These are phyloP conservation scores for Tachysurus vachellii DNA, from an alignment of 2,113 vertebrate genomes.

Conservation along the genomic window DNA sequence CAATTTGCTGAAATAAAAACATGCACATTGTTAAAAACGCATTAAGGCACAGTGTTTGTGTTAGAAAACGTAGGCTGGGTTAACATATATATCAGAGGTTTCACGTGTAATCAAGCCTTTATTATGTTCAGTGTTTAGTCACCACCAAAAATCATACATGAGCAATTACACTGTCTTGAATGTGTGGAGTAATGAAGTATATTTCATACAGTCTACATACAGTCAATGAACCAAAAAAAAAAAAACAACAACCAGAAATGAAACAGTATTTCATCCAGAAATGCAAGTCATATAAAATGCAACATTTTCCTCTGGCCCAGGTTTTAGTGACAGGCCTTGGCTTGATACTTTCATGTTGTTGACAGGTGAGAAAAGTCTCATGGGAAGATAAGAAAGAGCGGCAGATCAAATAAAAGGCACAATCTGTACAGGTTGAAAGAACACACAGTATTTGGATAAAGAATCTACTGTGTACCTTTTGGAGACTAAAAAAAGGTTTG, in stretches of 20 bases:
- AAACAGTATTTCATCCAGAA: not conserved
- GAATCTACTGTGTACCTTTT: slow-evolving; percentile 48
- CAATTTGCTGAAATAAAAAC: not conserved
- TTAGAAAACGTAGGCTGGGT: not conserved
- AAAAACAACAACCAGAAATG: not conserved
- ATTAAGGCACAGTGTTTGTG: not conserved
- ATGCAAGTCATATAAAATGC: not conserved
- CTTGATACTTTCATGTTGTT: slow-evolving; percentile 50
- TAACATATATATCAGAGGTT: not conserved
- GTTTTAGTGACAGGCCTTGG: slow-evolving; percentile 48
- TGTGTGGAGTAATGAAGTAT: not conserved
- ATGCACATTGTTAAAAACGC: not conserved
- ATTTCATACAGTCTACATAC: slow-evolving; percentile 14
- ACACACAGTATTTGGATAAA: slow-evolving; percentile 48
- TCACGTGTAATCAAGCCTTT: slow-evolving; percentile 5
- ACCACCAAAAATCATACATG: slow-evolving; percentile 4
- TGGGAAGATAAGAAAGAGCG: slow-evolving; percentile 56
- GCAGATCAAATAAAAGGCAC: slow-evolving; percentile 50
- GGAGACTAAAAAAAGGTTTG: slow-evolving; percentile 11
- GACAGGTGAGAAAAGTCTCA: slow-evolving; percentile 86
- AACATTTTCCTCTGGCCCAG: slow-evolving; percentile 21
- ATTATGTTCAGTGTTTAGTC: slow-evolving; percentile 16
- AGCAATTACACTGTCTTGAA: not conserved
- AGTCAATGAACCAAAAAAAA: not conserved
- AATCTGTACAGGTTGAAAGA: slow-evolving; percentile 53